Evolutionary conservation across 2,797 vertebrate genomes (phyloP).

Genomic region (Enteromius trimaculatus): DNA sequence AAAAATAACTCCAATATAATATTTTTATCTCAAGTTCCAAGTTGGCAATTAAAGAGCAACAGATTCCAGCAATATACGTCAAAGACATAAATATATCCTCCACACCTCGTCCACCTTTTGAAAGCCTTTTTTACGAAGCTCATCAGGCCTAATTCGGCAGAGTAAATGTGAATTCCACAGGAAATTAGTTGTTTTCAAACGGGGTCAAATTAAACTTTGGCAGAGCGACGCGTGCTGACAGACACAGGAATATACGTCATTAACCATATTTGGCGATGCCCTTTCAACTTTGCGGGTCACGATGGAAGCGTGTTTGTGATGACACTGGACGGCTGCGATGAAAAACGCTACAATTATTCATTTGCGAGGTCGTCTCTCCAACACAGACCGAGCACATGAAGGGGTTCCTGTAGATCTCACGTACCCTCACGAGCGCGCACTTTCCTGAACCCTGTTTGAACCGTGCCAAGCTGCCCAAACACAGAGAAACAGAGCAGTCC

Average conservation of each 20-base stretch:
- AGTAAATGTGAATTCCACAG: constrained; percentile 44
- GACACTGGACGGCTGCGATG: constrained; percentile 13
- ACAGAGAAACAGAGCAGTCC: constrained; percentile 50
- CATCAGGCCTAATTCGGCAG: constrained; percentile 32
- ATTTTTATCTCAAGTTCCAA: not conserved
- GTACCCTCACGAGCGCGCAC: constrained; percentile 30
- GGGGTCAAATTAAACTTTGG: constrained; percentile 34
- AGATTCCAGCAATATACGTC: not conserved
- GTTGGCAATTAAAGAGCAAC: not conserved
- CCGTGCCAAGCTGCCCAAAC: constrained; percentile 52
- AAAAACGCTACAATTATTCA: constrained; percentile 22
- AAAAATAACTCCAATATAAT: not conserved
- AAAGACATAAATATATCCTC: constrained; percentile 29
- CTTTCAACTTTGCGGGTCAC: constrained; percentile 40
- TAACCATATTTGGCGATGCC: constrained; percentile 37
- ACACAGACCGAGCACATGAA: constrained; percentile 20
- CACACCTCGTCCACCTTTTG: constrained; percentile 10
- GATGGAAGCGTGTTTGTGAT: constrained; percentile 19
- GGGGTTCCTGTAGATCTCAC: constrained; percentile 8
- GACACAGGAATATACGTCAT: constrained; percentile 49
- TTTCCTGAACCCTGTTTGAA: constrained; percentile 57
- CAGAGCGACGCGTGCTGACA: constrained; percentile 29
- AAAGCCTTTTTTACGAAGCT: constrained; percentile 3
- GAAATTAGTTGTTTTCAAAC: constrained; percentile 49
- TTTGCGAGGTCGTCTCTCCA: constrained; percentile 19